Conservation (phyloP, 2,888 invertebrate species). For the Thyatira batis region DNA sequence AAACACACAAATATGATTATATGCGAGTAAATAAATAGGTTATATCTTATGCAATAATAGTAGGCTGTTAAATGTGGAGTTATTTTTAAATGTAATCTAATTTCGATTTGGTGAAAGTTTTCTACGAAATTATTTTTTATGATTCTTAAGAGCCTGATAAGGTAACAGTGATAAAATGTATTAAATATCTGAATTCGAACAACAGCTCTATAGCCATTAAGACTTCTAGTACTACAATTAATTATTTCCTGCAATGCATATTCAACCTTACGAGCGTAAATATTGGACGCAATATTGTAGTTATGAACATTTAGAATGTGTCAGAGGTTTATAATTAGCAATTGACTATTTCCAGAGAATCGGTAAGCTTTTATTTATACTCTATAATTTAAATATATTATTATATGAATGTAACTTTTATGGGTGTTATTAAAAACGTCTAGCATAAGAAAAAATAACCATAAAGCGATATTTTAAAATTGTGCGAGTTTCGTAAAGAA, state of each 20-base stretch:
- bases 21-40: conserved; percentile 29
- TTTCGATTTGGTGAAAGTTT: conserved; percentile 39
- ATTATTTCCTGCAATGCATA: not conserved
- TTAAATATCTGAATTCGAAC: too few relatives aligned
- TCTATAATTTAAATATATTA: not conserved
- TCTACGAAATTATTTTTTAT: conserved; percentile 15
- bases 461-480: not conserved
- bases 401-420: not conserved
- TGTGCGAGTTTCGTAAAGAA: not conserved
- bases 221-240: too few relatives aligned
- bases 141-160: conserved; percentile 16
- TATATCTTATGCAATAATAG: conserved; percentile 10
- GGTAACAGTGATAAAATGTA: too few relatives aligned
- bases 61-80: conserved; percentile 17
- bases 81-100: conserved; percentile 17
- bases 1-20: conserved; percentile 1
- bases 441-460: not conserved
- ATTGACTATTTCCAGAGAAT: not conserved
- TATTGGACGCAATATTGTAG: not conserved
- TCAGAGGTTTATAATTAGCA: not conserved
- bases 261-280: not conserved
- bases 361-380: not conserved
- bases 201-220: too few relatives aligned
- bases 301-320: not conserved
- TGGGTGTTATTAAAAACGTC: not conserved